Base-by-base conservation (phyloP, 2,888 invertebrate species). In the Cheilosia scutellata region DNA sequence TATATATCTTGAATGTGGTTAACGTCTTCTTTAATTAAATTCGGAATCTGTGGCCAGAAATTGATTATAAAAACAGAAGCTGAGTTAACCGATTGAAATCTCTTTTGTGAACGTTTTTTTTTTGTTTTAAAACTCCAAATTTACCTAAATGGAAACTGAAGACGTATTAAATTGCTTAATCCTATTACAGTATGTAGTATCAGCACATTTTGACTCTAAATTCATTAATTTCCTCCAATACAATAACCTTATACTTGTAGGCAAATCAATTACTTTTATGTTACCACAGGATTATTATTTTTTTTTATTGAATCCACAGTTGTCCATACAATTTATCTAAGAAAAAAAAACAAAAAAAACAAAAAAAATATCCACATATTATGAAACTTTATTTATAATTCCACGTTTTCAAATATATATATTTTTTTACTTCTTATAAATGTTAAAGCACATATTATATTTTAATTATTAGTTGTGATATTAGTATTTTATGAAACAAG, bases 381-480 rank as follows among this genome's bases (percentile, higher is more conserved):
- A 77, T 82, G 66, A 86, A 82, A 68, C 72, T 86, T 86, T 86
- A 82, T 86, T 86, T 58, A 40, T 72, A 86, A 82, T 72, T 86
- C 76, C 72, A 82, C 86, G 76, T 76, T 86, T 79, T 71, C 53
- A 83, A 74, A 78, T 83, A 74, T 83, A 62, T 58, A 20, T 20
- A 20, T 49, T 68, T 49, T 72, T 66, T 65, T 77, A 66, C 13
- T 71, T 77, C 66, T 71, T 86, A 86, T 86, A 86, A 84, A 82
- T 86, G 71, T 86, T 80, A 71, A 75, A 86, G 79, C 71, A 86
- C 76, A 86, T 63, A 62, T 62, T 58, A 29, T 58, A 55, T 79
- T 71, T 42, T 66, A 70, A 70, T 79, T 75, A 74, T 58, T 78
- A 71, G 51, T 84, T 60, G 63, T 78, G 57, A 74, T 79, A 74